phyloP scores from a whole-genome alignment of 2,888 invertebrate genomes.

The Chymomyza procnemis region DNA sequence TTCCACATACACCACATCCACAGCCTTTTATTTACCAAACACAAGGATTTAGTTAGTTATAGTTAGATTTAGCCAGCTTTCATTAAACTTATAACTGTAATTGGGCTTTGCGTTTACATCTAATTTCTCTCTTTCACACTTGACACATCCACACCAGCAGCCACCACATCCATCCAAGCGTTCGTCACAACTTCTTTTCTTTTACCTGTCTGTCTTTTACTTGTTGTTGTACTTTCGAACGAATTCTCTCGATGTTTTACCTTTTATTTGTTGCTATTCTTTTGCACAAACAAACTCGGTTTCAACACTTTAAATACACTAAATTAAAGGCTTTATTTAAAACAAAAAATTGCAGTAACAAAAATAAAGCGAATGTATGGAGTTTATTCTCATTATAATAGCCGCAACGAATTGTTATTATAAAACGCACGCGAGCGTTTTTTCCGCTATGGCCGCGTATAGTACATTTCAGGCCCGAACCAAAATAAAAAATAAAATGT shows the following conservation, averaged over 20 bases:
- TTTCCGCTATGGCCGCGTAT: conserved; percentile 58
- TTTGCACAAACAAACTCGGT: background rate
- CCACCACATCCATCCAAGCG: conserved; percentile 34
- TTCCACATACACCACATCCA: conserved; percentile 15
- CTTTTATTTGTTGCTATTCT: conserved; percentile 43
- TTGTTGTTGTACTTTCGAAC: conserved; percentile 47
- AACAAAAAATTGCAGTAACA: background rate
- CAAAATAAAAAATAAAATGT: conserved; percentile 35
- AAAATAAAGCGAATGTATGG: background rate
- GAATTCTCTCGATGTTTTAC: conserved; percentile 38
- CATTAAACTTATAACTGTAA: conserved; percentile 51
- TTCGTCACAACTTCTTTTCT: conserved; percentile 18
- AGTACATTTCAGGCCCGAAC: conserved; percentile 52
- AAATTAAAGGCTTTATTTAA: background rate
- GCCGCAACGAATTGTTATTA: conserved; percentile 39
- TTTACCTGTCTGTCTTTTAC: conserved; percentile 50
- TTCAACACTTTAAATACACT: background rate
- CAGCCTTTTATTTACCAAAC: conserved; percentile 21
- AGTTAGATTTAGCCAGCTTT: conserved; percentile 22
- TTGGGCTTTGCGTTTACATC: conserved; percentile 32
- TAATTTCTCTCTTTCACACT: conserved; percentile 49
- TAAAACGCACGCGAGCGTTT: conserved; percentile 59
- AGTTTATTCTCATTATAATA: conserved; percentile 26
- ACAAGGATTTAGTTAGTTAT: conserved; percentile 18
- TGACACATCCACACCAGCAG: conserved; percentile 37